Conservation (phyloP, 2,797 vertebrate genomes). For the Lemur catta region DNA sequence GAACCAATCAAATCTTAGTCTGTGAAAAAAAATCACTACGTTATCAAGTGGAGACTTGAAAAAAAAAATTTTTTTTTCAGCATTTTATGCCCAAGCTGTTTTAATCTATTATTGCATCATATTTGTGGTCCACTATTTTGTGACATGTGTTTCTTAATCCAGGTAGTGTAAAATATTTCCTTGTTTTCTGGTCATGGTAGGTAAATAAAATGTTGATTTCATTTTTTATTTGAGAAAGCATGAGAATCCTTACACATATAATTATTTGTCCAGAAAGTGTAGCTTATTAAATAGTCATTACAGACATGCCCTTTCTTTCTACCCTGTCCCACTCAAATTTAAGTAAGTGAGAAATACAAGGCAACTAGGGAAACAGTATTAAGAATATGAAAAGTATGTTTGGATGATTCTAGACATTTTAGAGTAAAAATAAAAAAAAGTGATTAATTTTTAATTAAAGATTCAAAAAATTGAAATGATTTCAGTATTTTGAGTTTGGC, state of each 20-base stretch:
- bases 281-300: neutral
- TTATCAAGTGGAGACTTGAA: neutral
- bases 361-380: neutral
- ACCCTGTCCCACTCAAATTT: neutral
- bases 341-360: neutral
- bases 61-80: neutral
- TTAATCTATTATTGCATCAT: constrained; percentile 57
- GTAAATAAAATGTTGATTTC: neutral
- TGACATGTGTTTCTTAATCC: fast-evolving
- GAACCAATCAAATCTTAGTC: neutral
- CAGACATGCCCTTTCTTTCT: neutral
- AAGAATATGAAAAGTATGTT: neutral
- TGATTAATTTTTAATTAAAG: neutral
- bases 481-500: neutral
- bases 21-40: neutral
- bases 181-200: neutral
- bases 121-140: neutral
- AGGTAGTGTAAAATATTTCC: neutral
- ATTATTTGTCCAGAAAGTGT: neutral
- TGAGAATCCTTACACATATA: neutral
- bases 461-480: neutral
- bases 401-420: neutral
- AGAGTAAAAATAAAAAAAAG: neutral
- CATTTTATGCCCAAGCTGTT: constrained; percentile 60
- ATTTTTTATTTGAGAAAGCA: neutral